Base-by-base conservation (phyloP, 2,888 invertebrate genomes). In the Xiphydria camelus region DNA sequence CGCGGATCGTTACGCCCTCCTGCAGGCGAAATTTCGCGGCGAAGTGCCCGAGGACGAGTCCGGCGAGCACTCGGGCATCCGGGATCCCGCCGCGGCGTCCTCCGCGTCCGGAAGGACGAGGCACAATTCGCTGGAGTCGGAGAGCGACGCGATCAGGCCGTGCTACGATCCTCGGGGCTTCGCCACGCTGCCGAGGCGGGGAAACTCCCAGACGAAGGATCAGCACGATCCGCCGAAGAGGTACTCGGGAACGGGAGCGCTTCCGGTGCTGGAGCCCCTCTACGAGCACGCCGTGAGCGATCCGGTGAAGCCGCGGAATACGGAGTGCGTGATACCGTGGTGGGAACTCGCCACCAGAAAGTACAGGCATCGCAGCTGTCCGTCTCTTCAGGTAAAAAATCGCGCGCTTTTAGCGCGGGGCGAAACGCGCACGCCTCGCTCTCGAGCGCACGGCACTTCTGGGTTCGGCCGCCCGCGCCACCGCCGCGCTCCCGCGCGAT, bases 341-440 rank as follows among this genome's bases (percentile, higher is more conserved):
- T 92, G 90, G 86, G 92, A 92, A 76, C 76, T 91, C 61, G 92
- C 92, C 26, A 88, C 89, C 37, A 83, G 86, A 60, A 85, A 88
- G 56, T 86, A 86, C 62, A 84, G 90, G 53, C 87, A 91, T 57
- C 83, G 88, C 64, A 91, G 90, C 64, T 92, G 91, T 73, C 91
- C 91, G 34, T 85, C 88, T 52, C 80, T 90, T 55, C 86, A 88
- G 80, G 83, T 84, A 73, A 68, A 40, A n/a, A n/a, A n/a, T n/a
- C n/a, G n/a, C n/a, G n/a, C n/a, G n/a, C n/a, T n/a, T n/a, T n/a
- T n/a, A n/a, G n/a, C n/a, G n/a, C n/a, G n/a, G n/a, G n/a, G n/a
- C n/a, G n/a, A n/a, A n/a, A n/a, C n/a, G n/a, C n/a, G n/a, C n/a
- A n/a, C n/a, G n/a, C n/a, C n/a, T n/a, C n/a, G n/a, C n/a, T n/a